Evolutionary conservation across 2,797 vertebrate genomes (phyloP), one percentile per base, ranked within the genome.

Genomic region (Pipistrellus kuhlii): DNA sequence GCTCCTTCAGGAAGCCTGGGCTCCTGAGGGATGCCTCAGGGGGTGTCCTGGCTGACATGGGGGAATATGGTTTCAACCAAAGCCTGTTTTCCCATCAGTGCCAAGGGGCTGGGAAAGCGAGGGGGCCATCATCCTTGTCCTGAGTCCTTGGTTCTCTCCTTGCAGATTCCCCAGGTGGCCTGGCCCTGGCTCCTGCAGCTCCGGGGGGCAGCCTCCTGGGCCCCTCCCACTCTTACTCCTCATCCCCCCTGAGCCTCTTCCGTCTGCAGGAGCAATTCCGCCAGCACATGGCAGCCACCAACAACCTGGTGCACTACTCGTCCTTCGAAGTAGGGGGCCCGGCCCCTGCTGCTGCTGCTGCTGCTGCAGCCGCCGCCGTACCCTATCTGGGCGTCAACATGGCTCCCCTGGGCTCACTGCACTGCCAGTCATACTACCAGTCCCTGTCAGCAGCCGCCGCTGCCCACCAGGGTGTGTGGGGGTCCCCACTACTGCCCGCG

Each of bases 231-330:
- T 99, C 99, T 71, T 99, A 99, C 94, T 99, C 99, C 11, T 99
- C 99, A 0, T 99, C 99, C 0, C 99, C 99, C 1, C 98, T 99
- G 97, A 99, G 99, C 98, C 99, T 99, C 96, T 99, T 99, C 98
- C 99, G 99, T n/a, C 99, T 99, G 90, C 99, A 99, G 98, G 99
- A 99, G 98, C 99, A 99, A 97, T 99, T 99, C 96, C 99, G 99
- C 69, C 99, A 99, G 98, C 99, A 99, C 98, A 99, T 99, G 99
- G 99, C 99, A 0, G 99, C 99, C 98, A 99, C 99, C 97, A 99
- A 99, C 98, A 99, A 99, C 98, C 96, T 99, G 98, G 99, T 99
- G 93, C 99, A 99, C 98, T 99, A 99, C 98, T 99, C 99, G 0
- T 99, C 99, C 94, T 99, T 99, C 0, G 99, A 99, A 98, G 99